These are phyloP conservation scores for Spilarctia lutea DNA, from an alignment of 2,888 invertebrate species.

Conservation along the genomic window DNA sequence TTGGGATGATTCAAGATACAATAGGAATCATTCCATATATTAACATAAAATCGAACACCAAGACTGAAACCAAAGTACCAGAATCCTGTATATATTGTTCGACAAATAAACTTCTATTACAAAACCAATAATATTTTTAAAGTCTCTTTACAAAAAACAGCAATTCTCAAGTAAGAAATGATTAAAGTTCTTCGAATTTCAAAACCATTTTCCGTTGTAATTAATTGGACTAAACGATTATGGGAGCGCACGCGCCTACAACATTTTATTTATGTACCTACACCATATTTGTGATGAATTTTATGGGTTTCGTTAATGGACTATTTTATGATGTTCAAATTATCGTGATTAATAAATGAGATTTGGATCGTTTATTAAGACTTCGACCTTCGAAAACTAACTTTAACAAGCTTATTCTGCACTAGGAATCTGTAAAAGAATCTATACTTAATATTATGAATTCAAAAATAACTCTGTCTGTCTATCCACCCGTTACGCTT, in stretches of 20 bases:
- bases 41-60: not conserved
- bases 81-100: no score
- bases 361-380: constrained; percentile 5
- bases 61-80: not conserved
- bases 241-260: constrained; percentile 48
- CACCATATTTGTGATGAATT: constrained; percentile 23
- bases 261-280: constrained; percentile 43
- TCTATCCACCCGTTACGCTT: no score
- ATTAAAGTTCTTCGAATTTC: constrained; percentile 65
- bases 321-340: constrained; percentile 16
- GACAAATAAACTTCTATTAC: not conserved
- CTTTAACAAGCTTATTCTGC: not conserved
- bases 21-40: no score
- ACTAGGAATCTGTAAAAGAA: not conserved
- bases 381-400: not conserved
- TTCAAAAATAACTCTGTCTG: no score
- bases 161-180: constrained; percentile 66
- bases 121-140: not conserved
- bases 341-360: constrained; percentile 2
- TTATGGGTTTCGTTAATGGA: constrained; percentile 22
- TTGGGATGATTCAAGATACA: no score
- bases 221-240: constrained; percentile 70
- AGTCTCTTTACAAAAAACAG: constrained; percentile 42
- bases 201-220: constrained; percentile 63
- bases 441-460: not conserved